These are phyloP conservation scores for Drosophila neocordata DNA, from an alignment of 1,140 invertebrate species.

Conservation along the genomic window DNA sequence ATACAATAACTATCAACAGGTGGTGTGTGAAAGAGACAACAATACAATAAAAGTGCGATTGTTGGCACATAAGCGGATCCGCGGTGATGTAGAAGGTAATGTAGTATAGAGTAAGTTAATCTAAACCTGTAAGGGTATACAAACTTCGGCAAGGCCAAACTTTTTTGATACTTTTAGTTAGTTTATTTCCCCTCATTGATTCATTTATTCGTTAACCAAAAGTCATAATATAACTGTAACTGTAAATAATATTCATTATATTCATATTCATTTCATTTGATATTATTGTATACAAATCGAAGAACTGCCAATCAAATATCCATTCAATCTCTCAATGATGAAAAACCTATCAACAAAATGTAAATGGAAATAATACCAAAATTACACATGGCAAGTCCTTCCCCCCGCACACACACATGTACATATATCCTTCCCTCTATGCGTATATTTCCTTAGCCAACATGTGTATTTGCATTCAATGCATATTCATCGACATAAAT, in stretches of 20 bases:
- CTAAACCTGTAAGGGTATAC: no score
- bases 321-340: conserved; percentile 58
- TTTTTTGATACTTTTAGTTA: background rate
- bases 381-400: conserved; percentile 8
- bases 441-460: no score
- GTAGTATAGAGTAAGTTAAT: no score
- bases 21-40: no score
- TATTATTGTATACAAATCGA: conserved; percentile 33
- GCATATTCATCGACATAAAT: conserved; percentile 74
- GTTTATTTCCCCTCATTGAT: background rate
- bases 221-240: background rate
- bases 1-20: no score
- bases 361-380: conserved; percentile 56
- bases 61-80: no score
- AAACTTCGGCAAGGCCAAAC: no score
- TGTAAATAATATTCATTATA: conserved; percentile 8
- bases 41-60: no score
- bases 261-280: conserved; percentile 29
- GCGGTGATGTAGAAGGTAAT: no score
- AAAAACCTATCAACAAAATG: conserved; percentile 62
- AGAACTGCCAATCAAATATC: conserved; percentile 62
- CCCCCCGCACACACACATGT: no score
- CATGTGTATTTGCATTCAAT: conserved; percentile 44
- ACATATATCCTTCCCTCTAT: no score
- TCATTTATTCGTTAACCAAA: no score